Percentiles rank a stretch among this genome's conserved stretches.
phyloP scores from a whole-genome alignment of 2,797 vertebrate genomes.

The Platalea minor region DNA sequence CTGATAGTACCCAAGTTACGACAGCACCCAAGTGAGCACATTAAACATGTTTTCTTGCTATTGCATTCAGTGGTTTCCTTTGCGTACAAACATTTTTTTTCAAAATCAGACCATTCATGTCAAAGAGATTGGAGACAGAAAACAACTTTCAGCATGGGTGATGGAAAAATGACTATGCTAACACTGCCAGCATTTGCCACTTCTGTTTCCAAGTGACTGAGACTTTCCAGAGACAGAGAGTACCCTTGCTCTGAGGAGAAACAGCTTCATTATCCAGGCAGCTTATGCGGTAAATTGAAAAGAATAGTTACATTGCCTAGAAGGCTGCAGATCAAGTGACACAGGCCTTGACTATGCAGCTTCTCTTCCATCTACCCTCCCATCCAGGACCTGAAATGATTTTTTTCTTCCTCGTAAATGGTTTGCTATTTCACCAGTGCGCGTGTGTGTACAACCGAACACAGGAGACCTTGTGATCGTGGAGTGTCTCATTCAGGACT shows the following conservation, averaged over 20 bases:
- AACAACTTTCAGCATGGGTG: background rate
- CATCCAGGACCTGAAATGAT: background rate
- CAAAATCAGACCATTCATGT: background rate
- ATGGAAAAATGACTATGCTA: background rate
- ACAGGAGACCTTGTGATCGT: background rate
- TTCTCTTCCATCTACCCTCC: background rate
- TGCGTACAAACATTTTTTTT: accelerated
- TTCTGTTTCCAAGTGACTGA: slow-evolving; percentile 30
- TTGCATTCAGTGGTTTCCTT: background rate
- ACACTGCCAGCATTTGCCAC: slow-evolving; percentile 12
- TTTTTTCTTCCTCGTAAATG: accelerated
- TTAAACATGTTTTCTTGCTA: background rate
- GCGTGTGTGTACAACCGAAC: background rate
- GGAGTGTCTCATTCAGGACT: background rate
- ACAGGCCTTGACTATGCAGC: background rate
- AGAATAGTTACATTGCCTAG: slow-evolving; percentile 2
- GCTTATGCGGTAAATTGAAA: background rate
- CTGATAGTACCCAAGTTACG: background rate
- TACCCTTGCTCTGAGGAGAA: background rate
- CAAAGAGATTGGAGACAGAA: background rate
- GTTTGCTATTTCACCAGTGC: background rate
- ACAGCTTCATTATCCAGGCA: background rate
- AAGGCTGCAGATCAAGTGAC: slow-evolving; percentile 5
- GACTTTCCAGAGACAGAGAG: slow-evolving; percentile 45
- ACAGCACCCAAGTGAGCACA: background rate